These are phyloP conservation scores for Achroia grisella DNA, from an alignment of 1,140 invertebrate genomes.

Conservation along the genomic window DNA sequence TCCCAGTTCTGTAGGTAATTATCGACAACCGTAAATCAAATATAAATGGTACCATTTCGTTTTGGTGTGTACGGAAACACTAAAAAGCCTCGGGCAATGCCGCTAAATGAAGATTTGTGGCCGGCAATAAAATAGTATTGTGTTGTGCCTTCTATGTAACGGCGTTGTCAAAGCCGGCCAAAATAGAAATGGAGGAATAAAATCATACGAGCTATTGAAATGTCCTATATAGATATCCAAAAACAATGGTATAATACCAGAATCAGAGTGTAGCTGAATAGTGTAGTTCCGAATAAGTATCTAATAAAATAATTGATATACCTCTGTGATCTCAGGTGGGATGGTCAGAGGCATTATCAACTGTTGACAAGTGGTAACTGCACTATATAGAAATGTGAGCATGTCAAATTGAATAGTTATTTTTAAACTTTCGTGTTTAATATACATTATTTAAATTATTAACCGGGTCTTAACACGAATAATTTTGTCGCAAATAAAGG, in stretches of 20 bases:
- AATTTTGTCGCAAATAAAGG: too few species aligned
- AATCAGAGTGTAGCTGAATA: not conserved
- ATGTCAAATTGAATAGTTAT: too few species aligned
- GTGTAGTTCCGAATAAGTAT: too few species aligned
- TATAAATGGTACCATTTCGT: slow-evolving; percentile 29
- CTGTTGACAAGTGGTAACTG: too few species aligned
- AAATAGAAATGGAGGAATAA: slow-evolving; percentile 7
- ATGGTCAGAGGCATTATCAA: too few species aligned
- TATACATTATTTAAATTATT: too few species aligned
- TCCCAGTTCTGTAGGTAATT: slow-evolving; percentile 20
- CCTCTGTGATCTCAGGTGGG: too few species aligned
- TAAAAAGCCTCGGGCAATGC: slow-evolving; percentile 26
- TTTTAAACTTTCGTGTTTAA: too few species aligned
- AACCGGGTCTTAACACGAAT: too few species aligned
- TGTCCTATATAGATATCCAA: not conserved
- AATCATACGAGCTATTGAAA: slow-evolving; percentile 4
- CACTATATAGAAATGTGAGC: too few species aligned
- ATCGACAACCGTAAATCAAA: slow-evolving; percentile 35
- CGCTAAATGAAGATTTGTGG: slow-evolving; percentile 57
- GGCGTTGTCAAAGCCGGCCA: not conserved
- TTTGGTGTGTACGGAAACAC: slow-evolving; percentile 23
- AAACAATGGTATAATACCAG: not conserved
- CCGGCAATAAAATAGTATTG: slow-evolving; percentile 51
- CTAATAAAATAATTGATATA: too few species aligned
- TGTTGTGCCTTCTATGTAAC: slow-evolving; percentile 9